phyloP scores from a whole-genome alignment of 1,140 invertebrate species.

The Mizuhopecten yessoensis region DNA sequence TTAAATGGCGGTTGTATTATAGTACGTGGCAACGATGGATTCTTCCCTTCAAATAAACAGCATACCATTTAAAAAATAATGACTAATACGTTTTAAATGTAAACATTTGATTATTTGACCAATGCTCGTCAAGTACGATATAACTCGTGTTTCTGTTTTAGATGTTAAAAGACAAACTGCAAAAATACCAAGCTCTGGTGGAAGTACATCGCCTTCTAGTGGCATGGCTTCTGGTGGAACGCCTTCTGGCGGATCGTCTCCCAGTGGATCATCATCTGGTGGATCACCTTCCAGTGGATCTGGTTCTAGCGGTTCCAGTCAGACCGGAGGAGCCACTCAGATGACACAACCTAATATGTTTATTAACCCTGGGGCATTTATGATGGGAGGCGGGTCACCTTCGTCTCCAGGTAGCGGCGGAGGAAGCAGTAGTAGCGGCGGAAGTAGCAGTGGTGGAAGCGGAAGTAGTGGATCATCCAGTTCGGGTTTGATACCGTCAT shows the following conservation, averaged over 20 bases:
- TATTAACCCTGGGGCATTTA: not conserved
- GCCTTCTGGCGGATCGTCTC: not conserved
- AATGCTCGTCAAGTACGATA: not conserved
- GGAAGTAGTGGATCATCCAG: constrained; percentile 36
- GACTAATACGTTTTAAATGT: too few species aligned
- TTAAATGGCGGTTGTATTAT: too few species aligned
- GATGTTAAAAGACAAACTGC: constrained; percentile 27
- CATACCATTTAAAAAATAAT: too few species aligned
- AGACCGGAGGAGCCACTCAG: not conserved
- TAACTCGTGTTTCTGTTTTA: not conserved
- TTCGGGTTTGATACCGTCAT: constrained; percentile 50
- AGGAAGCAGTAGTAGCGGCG: constrained; percentile 46
- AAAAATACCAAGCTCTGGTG: not conserved
- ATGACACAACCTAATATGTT: not conserved
- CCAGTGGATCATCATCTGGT: not conserved
- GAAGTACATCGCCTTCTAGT: not conserved
- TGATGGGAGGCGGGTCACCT: not conserved
- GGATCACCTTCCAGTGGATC: not conserved
- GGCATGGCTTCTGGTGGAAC: not conserved
- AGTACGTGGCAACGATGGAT: too few species aligned
- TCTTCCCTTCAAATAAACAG: too few species aligned
- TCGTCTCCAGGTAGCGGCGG: constrained; percentile 44
- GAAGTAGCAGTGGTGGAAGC: constrained; percentile 42
- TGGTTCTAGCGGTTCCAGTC: not conserved
- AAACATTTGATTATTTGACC: not conserved